Evolutionary conservation across 2,888 invertebrate genomes (phyloP).

Genomic region (Eurytoma adleriae): DNA sequence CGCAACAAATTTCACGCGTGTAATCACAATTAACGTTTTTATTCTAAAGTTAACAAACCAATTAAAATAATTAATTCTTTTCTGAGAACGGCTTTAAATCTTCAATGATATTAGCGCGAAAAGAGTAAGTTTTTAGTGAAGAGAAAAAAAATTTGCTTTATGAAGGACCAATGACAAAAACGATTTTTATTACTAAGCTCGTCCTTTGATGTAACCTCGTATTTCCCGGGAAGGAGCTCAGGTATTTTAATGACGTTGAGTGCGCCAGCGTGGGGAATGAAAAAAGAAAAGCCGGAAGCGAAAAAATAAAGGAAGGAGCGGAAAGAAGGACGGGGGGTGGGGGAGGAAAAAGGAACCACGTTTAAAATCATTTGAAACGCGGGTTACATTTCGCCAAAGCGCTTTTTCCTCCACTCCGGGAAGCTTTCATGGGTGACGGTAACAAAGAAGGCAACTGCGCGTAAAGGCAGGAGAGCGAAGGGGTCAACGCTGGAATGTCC

Average conservation of each 20-base stretch:
- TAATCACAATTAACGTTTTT: too few species aligned
- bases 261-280: not conserved
- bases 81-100: too few species aligned
- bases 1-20: too few species aligned
- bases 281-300: not conserved
- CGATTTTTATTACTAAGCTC: not conserved
- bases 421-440: slow-evolving; percentile 11
- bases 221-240: not conserved
- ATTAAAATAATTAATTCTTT: too few species aligned
- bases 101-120: too few species aligned
- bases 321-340: not conserved
- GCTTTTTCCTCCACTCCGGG: not conserved
- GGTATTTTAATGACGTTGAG: slow-evolving; percentile 40
- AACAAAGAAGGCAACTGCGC: slow-evolving; percentile 35
- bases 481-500: slow-evolving; percentile 49
- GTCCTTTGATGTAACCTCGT: not conserved
- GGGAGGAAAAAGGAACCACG: not conserved
- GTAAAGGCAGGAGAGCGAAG: slow-evolving; percentile 18
- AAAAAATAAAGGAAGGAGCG: slow-evolving; percentile 4
- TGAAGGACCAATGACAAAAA: not conserved
- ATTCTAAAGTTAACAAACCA: too few species aligned
- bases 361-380: slow-evolving; percentile 36
- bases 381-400: not conserved
- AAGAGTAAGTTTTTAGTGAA: too few species aligned
- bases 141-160: not conserved